A percentile compares a stretch with the other conserved stretches of the same genome.
Evolutionary conservation across 2,113 vertebrate species (phyloP).

Genomic region (Poicephalus meyeri): DNA sequence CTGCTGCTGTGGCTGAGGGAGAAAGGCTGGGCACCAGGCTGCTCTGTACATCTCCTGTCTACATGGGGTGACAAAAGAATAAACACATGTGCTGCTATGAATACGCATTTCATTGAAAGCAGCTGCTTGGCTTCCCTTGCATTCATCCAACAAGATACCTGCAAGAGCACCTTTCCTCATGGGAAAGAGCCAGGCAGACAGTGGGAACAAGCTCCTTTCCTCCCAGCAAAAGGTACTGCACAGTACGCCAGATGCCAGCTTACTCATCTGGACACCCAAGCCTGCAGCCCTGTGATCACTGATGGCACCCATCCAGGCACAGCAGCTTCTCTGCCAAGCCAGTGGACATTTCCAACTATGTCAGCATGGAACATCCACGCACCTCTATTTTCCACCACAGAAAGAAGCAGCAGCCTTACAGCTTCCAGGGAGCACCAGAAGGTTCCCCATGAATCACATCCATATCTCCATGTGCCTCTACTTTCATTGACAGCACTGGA

Average conservation of each 20-base stretch:
- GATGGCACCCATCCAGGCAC: neutral
- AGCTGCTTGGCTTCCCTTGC: neutral
- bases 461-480: rapidly evolving
- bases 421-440: neutral
- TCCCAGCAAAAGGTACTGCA: neutral
- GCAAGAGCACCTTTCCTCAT: neutral
- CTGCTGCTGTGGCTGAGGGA: neutral
- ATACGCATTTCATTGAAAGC: neutral
- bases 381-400: neutral
- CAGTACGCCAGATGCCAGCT: neutral
- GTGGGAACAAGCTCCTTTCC: neutral
- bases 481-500: neutral
- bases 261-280: neutral
- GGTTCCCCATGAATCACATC: neutral
- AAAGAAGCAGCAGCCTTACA: neutral
- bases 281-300: neutral
- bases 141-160: rapidly evolving
- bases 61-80: neutral
- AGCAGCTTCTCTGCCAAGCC: neutral
- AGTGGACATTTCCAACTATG: rapidly evolving
- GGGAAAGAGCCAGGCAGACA: neutral
- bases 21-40: neutral
- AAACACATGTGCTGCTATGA: neutral
- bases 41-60: neutral
- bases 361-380: neutral